A percentile compares a stretch with the other conserved stretches of the same genome.
These are phyloP conservation scores for Papilio demoleus DNA, from an alignment of 2,888 invertebrate species.

Conservation along the genomic window DNA sequence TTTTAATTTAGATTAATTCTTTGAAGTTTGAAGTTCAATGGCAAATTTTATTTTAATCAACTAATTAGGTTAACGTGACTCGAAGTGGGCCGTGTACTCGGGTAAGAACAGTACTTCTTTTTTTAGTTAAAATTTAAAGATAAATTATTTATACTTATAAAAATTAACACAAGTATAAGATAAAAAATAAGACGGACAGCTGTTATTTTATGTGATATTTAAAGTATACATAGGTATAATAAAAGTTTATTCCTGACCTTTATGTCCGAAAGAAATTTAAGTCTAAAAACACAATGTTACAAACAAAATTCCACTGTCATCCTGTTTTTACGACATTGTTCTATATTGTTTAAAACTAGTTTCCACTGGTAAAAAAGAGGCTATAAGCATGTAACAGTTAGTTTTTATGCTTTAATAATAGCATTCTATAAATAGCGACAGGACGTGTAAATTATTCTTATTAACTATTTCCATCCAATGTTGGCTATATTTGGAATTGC, in stretches of 20 bases:
- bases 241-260: neutral
- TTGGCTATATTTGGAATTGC: conserved; percentile 63
- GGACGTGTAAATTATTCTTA: conserved; percentile 48
- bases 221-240: neutral
- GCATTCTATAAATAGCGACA: conserved; percentile 44
- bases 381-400: neutral
- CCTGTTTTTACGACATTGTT: neutral
- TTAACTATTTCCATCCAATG: conserved; percentile 47
- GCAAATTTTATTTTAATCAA: no score
- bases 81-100: no score
- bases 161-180: neutral
- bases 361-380: neutral
- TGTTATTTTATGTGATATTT: conserved; percentile 3
- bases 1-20: no score
- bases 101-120: no score
- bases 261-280: neutral
- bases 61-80: no score
- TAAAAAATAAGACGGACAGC: neutral
- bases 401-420: conserved; percentile 12
- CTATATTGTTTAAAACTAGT: neutral
- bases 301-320: neutral
- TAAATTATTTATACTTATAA: conserved; percentile 1
- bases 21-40: no score
- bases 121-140: no score
- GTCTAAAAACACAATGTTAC: neutral